Conservation (phyloP, 2,888 invertebrate genomes). For the Drosophila affinis region DNA sequence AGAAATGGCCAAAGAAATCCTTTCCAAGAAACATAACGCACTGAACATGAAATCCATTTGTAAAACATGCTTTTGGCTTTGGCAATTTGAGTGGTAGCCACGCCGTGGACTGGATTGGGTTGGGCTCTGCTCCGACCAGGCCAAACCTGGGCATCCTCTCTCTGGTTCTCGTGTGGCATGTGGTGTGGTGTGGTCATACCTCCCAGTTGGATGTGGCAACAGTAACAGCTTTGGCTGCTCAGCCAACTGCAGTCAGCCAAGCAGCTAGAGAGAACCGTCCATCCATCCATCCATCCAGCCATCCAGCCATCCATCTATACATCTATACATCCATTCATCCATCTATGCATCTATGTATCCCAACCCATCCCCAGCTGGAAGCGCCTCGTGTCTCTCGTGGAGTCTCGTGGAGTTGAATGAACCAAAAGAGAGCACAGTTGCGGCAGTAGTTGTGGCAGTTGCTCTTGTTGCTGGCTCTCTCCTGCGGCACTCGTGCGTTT, state of each 20-base stretch:
- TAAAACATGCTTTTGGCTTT: constrained; percentile 65
- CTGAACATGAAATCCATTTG: constrained; percentile 75
- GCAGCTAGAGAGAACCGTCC: constrained; percentile 59
- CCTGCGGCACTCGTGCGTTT: constrained; percentile 74
- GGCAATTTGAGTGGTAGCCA: constrained; percentile 35
- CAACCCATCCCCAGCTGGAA: constrained; percentile 38
- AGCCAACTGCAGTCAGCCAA: constrained; percentile 66
- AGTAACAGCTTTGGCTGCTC: constrained; percentile 50
- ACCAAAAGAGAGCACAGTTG: constrained; percentile 62
- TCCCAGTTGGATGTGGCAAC: constrained; percentile 50
- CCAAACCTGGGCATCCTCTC: constrained; percentile 41
- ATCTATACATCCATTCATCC: constrained; percentile 43
- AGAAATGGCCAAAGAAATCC: constrained; percentile 69
- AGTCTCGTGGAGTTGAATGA: constrained; percentile 67
- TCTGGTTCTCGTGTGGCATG: constrained; percentile 37
- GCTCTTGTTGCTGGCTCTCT: constrained; percentile 48
- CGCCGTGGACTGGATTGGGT: neutral
- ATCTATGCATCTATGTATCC: constrained; percentile 47
- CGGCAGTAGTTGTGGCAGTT: constrained; percentile 7
- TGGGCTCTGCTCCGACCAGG: neutral
- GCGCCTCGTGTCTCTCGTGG: constrained; percentile 32
- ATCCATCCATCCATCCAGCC: constrained; percentile 18
- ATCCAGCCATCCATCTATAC: constrained; percentile 49
- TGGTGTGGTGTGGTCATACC: constrained; percentile 55
- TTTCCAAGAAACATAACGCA: constrained; percentile 79